A percentile compares a stretch with the other conserved stretches of the same genome.
Conservation (phyloP, 2,888 invertebrate species). For the Cantharis rufa region DNA sequence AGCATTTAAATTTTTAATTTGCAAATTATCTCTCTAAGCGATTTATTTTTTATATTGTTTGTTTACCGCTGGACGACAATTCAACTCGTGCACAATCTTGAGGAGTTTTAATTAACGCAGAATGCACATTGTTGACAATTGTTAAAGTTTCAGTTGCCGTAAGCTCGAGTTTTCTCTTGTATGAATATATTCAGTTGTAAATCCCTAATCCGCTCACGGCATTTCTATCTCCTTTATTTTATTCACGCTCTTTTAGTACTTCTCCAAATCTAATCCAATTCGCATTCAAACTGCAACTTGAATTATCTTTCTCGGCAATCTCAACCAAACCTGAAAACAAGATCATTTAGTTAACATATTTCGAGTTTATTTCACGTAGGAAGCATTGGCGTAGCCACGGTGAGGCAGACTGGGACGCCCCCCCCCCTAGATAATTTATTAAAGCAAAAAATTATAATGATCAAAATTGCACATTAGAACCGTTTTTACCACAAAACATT, state of each 20-base stretch:
- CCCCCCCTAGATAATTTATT: too few relatives aligned
- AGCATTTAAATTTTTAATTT: constrained; percentile 30
- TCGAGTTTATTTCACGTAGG: background rate
- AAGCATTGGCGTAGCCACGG: background rate
- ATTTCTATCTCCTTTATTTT: constrained; percentile 42
- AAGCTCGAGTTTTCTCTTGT: constrained; percentile 28
- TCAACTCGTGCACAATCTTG: constrained; percentile 17
- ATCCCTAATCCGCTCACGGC: constrained; percentile 40
- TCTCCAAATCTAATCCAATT: constrained; percentile 48
- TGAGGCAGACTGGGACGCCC: too few relatives aligned
- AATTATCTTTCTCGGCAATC: constrained; percentile 43
- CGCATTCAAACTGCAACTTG: constrained; percentile 46
- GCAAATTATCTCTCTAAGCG: constrained; percentile 14
- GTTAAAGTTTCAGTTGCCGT: constrained; percentile 26
- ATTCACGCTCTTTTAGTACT: constrained; percentile 44
- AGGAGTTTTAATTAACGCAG: constrained; percentile 28
- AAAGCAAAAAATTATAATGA: too few relatives aligned
- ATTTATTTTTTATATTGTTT: constrained; percentile 9
- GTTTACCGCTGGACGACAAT: background rate
- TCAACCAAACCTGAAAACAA: constrained; percentile 35
- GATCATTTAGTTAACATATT: constrained; percentile 11
- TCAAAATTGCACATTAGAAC: too few relatives aligned
- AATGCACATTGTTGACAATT: constrained; percentile 31
- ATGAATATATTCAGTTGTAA: constrained; percentile 33
- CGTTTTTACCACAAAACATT: too few relatives aligned